phyloP scores from a whole-genome alignment of 2,888 invertebrate species.

The Tachina grossa region DNA sequence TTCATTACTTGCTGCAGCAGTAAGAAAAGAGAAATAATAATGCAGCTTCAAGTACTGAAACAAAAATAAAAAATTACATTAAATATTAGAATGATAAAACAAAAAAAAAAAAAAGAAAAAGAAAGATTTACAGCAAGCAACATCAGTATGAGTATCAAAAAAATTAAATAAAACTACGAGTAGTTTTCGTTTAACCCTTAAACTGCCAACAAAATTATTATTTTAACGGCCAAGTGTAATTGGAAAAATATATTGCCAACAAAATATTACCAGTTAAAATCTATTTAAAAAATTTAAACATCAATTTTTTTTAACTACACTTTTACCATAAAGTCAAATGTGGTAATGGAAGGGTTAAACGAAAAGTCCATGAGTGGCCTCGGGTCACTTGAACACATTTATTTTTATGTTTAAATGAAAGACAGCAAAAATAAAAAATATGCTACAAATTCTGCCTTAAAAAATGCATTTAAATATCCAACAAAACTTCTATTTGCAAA shows the following conservation, averaged over 20 bases:
- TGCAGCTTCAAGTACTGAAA: background rate
- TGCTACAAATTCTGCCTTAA: constrained; percentile 13
- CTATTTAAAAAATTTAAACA: no score
- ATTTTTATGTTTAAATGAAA: constrained; percentile 60
- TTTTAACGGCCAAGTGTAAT: no score
- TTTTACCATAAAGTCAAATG: no score
- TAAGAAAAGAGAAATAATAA: background rate
- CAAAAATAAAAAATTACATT: background rate
- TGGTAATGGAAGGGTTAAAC: background rate
- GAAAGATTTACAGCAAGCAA: constrained; percentile 29
- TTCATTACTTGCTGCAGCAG: constrained; percentile 27
- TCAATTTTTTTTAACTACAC: no score
- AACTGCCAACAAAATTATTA: no score
- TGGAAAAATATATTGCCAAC: no score
- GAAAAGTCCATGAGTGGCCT: constrained; percentile 43
- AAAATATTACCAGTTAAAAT: no score
- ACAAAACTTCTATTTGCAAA: constrained; percentile 19
- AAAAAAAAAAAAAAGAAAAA: constrained; percentile 26
- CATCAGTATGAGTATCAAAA: background rate
- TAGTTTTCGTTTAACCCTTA: background rate
- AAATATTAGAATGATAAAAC: constrained; percentile 36
- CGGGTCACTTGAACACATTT: constrained; percentile 65
- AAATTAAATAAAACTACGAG: background rate
- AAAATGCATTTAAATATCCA: constrained; percentile 27
- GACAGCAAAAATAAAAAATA: background rate